phyloP scores from a whole-genome alignment of 2,113 vertebrate species.

The Rhinolophus sinicus region DNA sequence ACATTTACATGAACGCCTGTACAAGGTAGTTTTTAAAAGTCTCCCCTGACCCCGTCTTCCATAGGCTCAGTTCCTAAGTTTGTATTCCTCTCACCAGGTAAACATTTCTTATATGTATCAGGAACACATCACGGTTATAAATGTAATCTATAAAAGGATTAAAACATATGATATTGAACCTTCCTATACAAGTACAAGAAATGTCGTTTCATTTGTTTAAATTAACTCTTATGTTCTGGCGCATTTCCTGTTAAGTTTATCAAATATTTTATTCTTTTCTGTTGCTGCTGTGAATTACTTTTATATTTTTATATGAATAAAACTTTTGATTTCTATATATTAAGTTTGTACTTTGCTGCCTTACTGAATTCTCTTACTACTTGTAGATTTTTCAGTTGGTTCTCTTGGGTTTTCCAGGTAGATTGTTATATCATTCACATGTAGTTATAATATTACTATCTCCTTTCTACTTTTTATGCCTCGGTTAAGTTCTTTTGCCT shows the following conservation, averaged over 20 bases:
- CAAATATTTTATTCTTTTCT: conserved; percentile 14
- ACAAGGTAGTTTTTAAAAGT: neutral
- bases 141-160: conserved; percentile 4
- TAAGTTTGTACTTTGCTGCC: conserved; percentile 16
- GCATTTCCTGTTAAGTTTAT: neutral
- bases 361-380: conserved; percentile 16
- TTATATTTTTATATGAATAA: conserved; percentile 6
- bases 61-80: neutral
- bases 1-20: neutral
- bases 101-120: conserved; percentile 24
- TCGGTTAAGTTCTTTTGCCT: neutral
- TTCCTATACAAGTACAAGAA: neutral
- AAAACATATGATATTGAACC: neutral
- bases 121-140: neutral
- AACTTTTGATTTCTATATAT: neutral
- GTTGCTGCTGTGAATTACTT: neutral
- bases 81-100: neutral
- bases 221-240: neutral
- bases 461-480: neutral
- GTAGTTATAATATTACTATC: neutral
- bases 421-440: neutral
- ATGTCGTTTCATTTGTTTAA: conserved; percentile 11
- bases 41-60: neutral
- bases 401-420: conserved; percentile 35
- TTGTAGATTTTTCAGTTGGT: neutral